A percentile compares a stretch with the other conserved stretches of the same genome.
Evolutionary conservation across 53 echinoderm and acorn worm species (phyloP).

Genomic region (Antedon mediterranea): DNA sequence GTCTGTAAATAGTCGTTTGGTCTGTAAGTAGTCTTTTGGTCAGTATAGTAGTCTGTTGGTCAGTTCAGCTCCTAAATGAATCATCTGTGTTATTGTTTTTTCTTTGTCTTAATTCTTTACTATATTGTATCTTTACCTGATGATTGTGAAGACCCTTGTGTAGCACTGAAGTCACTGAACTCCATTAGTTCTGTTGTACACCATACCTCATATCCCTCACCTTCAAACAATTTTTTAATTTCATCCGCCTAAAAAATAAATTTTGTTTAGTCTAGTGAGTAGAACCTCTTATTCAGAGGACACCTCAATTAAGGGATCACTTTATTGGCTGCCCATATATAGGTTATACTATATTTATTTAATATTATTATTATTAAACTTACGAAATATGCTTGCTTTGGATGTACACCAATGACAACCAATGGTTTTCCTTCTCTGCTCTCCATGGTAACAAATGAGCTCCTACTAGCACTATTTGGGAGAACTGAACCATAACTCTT

Average conservation of each 20-base stretch:
- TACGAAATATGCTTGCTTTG: constrained; percentile 71
- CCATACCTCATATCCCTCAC: constrained; percentile 73
- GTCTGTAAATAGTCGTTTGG: too few species aligned
- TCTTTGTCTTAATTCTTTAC: too few species aligned
- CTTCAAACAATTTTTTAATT: constrained; percentile 53
- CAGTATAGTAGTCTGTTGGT: too few species aligned
- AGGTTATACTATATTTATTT: background rate
- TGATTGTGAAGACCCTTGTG: background rate
- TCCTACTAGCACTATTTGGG: background rate
- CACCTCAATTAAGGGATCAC: too few species aligned
- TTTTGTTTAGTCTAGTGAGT: too few species aligned
- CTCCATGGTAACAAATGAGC: constrained; percentile 5
- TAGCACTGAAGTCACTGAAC: constrained; percentile 16
- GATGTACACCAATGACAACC: constrained; percentile 73
- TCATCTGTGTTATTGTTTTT: too few species aligned
- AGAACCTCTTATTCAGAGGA: too few species aligned
- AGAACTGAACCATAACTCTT: constrained; percentile 8
- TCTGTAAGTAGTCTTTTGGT: too few species aligned
- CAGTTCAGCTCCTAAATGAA: too few species aligned
- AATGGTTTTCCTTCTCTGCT: constrained; percentile 49
- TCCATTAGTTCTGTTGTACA: constrained; percentile 39
- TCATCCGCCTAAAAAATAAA: constrained; percentile 27
- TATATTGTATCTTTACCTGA: too few species aligned
- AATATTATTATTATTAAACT: constrained; percentile 19
- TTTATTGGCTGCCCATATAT: background rate